Evolutionary conservation across 2,888 invertebrate species (phyloP).

Genomic region (Cecidostiba fungosa): DNA sequence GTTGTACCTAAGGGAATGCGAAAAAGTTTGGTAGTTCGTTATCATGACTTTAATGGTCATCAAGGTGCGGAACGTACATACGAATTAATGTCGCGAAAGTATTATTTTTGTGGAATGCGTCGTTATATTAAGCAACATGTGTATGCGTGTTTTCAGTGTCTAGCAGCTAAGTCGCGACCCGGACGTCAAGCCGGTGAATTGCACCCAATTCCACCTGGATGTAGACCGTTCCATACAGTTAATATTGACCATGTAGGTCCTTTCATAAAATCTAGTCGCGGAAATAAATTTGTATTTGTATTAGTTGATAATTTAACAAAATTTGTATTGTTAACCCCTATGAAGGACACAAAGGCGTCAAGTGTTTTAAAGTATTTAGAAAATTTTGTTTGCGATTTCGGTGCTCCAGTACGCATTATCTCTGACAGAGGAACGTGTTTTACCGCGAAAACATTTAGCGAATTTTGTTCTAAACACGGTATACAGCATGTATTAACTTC

Average conservation of each 20-base stretch:
- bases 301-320: constrained; percentile 22
- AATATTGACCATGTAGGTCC: neutral
- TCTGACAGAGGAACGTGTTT: constrained; percentile 54
- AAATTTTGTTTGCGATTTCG: constrained; percentile 42
- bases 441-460: constrained; percentile 27
- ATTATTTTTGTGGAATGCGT: constrained; percentile 35
- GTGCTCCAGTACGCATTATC: constrained; percentile 45
- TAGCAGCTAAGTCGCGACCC: neutral
- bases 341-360: neutral
- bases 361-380: constrained; percentile 20
- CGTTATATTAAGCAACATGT: constrained; percentile 49
- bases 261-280: neutral
- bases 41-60: constrained; percentile 62
- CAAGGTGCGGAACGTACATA: neutral
- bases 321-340: constrained; percentile 35
- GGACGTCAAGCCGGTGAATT: neutral
- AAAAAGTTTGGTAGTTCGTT: constrained; percentile 55
- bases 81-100: neutral
- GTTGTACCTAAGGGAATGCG: constrained; percentile 53
- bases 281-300: neutral
- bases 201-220: neutral
- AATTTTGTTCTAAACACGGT: constrained; percentile 47
- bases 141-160: constrained; percentile 56
- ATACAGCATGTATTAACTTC: constrained; percentile 38
- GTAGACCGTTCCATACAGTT: neutral